Conservation (phyloP, 2,113 vertebrate genomes). For the Alethe castanea region DNA sequence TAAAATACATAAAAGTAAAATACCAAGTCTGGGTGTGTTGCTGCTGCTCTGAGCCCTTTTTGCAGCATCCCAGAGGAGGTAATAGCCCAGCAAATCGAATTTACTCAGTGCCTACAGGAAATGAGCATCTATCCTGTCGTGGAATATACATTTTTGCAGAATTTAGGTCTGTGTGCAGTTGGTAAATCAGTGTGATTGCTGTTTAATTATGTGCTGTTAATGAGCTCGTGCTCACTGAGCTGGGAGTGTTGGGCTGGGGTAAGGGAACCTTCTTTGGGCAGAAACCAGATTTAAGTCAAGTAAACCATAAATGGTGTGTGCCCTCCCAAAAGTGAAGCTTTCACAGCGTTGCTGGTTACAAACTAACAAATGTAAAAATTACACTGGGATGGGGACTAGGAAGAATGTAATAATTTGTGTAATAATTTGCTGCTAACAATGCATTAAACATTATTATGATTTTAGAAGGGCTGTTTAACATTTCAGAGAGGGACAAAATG, state of each 20-base stretch:
- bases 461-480: neutral
- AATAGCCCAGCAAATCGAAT: neutral
- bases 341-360: neutral
- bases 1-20: neutral
- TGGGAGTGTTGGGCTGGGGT: neutral
- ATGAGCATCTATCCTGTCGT: neutral
- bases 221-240: neutral
- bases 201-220: neutral
- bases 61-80: neutral
- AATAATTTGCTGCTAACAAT: neutral
- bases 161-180: neutral
- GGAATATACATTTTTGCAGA: neutral
- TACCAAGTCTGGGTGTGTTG: neutral
- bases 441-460: neutral
- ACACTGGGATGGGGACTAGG: neutral
- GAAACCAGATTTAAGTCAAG: neutral
- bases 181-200: neutral
- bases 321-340: neutral
- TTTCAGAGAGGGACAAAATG: neutral
- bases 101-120: neutral
- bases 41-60: neutral
- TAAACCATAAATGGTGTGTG: neutral
- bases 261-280: neutral
- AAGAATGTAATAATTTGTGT: neutral
- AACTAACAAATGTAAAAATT: neutral